Conservation (phyloP, 2,113 vertebrate species). For the Phrynosoma platyrhinos region DNA sequence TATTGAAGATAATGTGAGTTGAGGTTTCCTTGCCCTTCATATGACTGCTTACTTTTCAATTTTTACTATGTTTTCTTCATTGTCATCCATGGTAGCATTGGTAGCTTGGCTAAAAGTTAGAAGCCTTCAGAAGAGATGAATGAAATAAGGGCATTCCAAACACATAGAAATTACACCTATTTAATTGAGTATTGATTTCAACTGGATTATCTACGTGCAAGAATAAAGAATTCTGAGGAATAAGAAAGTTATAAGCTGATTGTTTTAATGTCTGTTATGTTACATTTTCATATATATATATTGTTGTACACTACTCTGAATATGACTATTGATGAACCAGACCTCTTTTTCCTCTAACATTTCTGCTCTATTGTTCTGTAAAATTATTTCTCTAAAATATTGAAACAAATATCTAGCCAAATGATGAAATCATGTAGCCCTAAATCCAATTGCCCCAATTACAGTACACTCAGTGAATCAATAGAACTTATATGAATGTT, state of each 20-base stretch:
- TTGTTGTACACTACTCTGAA: not conserved
- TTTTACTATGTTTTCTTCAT: constrained; percentile 47
- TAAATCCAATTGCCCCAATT: no score
- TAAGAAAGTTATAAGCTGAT: not conserved
- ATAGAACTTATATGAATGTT: no score
- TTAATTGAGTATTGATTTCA: not conserved
- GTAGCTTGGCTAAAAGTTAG: not conserved
- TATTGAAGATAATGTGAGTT: constrained; percentile 40
- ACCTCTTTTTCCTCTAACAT: not conserved
- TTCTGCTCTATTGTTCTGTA: not conserved
- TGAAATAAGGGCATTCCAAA: not conserved
- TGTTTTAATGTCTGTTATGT: not conserved
- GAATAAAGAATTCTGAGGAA: not conserved
- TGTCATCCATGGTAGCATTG: constrained; percentile 9
- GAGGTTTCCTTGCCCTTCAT: constrained; percentile 31
- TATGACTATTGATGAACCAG: not conserved
- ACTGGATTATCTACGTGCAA: not conserved
- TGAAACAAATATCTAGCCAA: not conserved
- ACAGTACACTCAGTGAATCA: no score
- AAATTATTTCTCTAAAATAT: not conserved
- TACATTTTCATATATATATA: not conserved
- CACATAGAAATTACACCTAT: constrained; percentile 6
- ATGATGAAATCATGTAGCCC: not conserved
- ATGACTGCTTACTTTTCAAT: constrained; percentile 32
- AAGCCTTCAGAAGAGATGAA: constrained; percentile 22